Evolutionary conservation across 2,888 invertebrate genomes (phyloP).

Genomic region (Chironomus tentans): DNA sequence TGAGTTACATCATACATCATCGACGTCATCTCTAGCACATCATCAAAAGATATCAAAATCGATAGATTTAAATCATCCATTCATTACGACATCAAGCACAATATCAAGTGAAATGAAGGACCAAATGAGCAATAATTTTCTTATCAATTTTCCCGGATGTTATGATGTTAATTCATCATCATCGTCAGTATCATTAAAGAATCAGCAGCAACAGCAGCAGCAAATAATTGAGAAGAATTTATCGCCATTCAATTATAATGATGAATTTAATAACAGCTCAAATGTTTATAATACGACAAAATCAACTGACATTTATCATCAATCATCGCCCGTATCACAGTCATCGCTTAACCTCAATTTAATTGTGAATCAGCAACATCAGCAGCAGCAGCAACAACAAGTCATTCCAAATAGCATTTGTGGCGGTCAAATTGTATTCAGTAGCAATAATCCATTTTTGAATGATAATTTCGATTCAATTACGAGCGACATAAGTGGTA

Average conservation of each 20-base stretch:
- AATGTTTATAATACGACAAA: constrained; percentile 3
- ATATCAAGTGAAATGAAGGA: constrained; percentile 15
- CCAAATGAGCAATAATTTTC: constrained; percentile 27
- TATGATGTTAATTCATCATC: background rate
- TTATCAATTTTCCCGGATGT: constrained; percentile 15
- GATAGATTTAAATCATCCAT: constrained; percentile 7
- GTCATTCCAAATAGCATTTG: no score
- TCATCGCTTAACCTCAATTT: constrained; percentile 18
- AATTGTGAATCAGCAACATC: constrained; percentile 7
- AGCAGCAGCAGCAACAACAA: background rate
- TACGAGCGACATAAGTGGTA: background rate
- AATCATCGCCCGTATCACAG: constrained; percentile 9
- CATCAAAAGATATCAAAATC: constrained; percentile 15
- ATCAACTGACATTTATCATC: background rate
- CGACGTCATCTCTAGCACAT: background rate
- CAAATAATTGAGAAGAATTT: background rate
- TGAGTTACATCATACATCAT: background rate
- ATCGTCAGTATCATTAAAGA: background rate
- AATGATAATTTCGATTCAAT: constrained; percentile 22
- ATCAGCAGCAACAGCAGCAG: constrained; percentile 6
- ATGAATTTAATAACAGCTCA: constrained; percentile 3
- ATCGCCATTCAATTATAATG: constrained; percentile 6
- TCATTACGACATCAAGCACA: background rate
- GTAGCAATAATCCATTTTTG: constrained; percentile 26
- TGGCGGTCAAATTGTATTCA: background rate